Evolutionary conservation across 1,140 invertebrate genomes (phyloP).

Genomic region (Saccostrea cuccullata): DNA sequence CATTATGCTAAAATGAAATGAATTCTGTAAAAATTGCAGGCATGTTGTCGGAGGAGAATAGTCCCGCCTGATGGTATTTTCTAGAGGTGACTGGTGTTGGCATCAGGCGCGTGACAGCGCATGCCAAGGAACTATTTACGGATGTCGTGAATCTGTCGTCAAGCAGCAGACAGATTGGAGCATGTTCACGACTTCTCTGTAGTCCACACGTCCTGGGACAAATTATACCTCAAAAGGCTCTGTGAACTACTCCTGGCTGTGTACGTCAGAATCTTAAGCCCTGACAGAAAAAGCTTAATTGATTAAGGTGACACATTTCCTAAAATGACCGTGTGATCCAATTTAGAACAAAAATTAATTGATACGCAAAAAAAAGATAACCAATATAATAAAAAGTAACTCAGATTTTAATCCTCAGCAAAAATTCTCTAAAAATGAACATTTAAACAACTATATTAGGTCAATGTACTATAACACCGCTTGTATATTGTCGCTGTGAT

Average conservation of each 20-base stretch:
- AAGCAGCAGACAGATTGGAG: conserved; percentile 6
- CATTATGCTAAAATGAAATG: background rate
- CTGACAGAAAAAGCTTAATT: background rate
- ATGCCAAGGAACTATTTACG: conserved; percentile 7
- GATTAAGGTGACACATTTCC: background rate
- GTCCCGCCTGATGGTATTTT: background rate
- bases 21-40: background rate
- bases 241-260: background rate
- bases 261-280: background rate
- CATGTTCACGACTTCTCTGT: background rate
- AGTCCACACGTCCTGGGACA: background rate
- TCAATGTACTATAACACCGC: background rate
- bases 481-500: conserved; percentile 11
- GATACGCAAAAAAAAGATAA: too few relatives aligned
- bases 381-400: too few relatives aligned
- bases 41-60: background rate
- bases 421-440: too few relatives aligned
- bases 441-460: background rate
- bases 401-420: too few relatives aligned
- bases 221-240: background rate
- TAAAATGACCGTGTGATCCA: background rate
- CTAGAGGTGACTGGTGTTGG: conserved; percentile 6
- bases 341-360: background rate
- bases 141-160: conserved; percentile 25
- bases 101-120: conserved; percentile 19